phyloP scores from a whole-genome alignment of 2,113 vertebrate species.

The Himantopus leucocephalus region DNA sequence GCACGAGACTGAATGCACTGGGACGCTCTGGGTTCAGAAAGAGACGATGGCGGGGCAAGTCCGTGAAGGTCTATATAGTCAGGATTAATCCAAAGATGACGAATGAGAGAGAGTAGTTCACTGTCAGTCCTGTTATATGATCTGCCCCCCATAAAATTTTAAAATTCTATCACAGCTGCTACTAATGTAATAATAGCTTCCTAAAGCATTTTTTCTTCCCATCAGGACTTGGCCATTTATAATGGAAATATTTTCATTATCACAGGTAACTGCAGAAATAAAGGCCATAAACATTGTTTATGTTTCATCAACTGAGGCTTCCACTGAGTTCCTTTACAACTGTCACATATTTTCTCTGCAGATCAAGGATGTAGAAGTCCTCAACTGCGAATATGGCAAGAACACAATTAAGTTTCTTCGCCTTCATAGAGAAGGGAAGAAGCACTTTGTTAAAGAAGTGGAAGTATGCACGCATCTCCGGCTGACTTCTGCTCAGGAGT shows the following conservation, averaged over 20 bases:
- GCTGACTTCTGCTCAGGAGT: constrained; percentile 85
- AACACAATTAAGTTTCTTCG: constrained; percentile 87
- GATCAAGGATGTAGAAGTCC: constrained; percentile 84
- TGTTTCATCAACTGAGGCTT: background rate
- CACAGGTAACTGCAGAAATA: background rate
- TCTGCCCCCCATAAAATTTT: background rate
- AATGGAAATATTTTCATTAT: background rate
- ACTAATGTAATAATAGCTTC: background rate
- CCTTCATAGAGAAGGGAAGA: constrained; percentile 79
- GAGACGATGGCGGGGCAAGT: background rate
- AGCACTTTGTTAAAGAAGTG: constrained; percentile 85
- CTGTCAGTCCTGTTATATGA: background rate
- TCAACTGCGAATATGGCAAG: constrained; percentile 91
- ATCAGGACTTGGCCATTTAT: background rate
- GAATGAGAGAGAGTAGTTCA: background rate
- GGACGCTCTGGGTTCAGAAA: background rate
- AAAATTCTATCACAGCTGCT: background rate
- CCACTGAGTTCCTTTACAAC: background rate
- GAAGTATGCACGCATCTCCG: constrained; percentile 85
- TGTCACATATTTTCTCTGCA: background rate
- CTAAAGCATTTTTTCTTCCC: background rate
- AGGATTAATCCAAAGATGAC: background rate
- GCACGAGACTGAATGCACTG: too few relatives aligned
- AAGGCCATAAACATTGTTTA: background rate
- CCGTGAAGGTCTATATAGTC: background rate